Percentiles rank a stretch among this genome's conserved stretches.
phyloP scores from a whole-genome alignment of 2,113 vertebrate species.

The Smithornis capensis region DNA sequence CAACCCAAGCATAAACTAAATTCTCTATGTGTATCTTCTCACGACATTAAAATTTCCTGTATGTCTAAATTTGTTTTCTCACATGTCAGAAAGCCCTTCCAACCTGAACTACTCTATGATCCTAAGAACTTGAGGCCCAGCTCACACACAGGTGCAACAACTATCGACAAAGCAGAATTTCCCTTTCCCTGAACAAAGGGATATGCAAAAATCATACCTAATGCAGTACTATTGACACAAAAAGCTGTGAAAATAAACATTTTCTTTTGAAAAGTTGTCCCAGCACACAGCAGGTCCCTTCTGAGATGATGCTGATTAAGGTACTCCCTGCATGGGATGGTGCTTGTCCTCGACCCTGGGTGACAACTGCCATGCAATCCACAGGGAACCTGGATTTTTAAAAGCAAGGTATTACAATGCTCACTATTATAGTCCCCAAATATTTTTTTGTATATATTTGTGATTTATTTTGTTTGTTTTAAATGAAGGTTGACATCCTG shows the following conservation, averaged over 20 bases:
- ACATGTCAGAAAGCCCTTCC: background rate
- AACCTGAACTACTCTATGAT: background rate
- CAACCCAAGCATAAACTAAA: background rate
- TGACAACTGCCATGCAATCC: background rate
- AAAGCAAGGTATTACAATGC: background rate
- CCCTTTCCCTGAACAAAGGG: background rate
- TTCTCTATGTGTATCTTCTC: background rate
- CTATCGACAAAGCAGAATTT: background rate
- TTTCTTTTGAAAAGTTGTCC: background rate
- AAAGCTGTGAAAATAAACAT: background rate
- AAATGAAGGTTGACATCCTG: background rate
- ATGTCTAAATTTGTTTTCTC: background rate
- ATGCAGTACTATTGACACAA: background rate
- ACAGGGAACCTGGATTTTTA: background rate
- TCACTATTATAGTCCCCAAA: background rate
- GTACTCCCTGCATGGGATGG: background rate
- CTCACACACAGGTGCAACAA: background rate
- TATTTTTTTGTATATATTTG: background rate
- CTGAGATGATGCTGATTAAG: background rate
- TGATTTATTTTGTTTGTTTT: background rate
- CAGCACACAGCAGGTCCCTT: background rate
- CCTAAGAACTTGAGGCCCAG: background rate
- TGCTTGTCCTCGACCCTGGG: background rate
- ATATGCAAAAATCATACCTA: background rate
- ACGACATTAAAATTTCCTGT: background rate